Conservation (phyloP, 2,797 vertebrate species). For the Acanthornis magna region DNA sequence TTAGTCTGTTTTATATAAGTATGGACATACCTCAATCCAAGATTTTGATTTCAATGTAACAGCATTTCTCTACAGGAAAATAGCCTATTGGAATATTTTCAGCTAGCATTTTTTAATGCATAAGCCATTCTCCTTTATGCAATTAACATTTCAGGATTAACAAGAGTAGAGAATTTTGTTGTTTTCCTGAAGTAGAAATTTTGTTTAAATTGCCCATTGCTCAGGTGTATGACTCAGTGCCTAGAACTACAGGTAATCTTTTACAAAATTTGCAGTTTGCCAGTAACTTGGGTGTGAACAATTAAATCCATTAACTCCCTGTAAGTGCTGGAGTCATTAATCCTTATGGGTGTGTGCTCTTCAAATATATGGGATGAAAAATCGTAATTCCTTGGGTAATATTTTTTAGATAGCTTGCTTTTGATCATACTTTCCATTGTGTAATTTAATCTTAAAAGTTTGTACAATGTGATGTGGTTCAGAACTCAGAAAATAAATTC, state of each 20-base stretch:
- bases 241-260: not conserved
- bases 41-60: not conserved
- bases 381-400: not conserved
- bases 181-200: not conserved
- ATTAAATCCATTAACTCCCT: not conserved
- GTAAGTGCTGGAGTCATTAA: not conserved
- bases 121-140: not conserved
- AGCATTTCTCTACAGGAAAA: not conserved
- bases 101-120: not conserved
- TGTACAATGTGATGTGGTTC: not conserved
- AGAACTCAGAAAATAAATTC: not conserved
- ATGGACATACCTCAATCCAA: not conserved
- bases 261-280: not conserved
- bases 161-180: not conserved
- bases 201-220: not conserved
- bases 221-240: not conserved
- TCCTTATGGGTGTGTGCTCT: not conserved
- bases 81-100: not conserved
- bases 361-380: not conserved
- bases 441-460: not conserved
- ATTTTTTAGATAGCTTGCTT: not conserved
- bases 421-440: not conserved
- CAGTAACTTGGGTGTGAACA: conserved; percentile 7
- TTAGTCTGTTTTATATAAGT: not conserved
- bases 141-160: not conserved